Conservation (phyloP, 2,113 vertebrate genomes). For the Xiphophorus maculatus region DNA sequence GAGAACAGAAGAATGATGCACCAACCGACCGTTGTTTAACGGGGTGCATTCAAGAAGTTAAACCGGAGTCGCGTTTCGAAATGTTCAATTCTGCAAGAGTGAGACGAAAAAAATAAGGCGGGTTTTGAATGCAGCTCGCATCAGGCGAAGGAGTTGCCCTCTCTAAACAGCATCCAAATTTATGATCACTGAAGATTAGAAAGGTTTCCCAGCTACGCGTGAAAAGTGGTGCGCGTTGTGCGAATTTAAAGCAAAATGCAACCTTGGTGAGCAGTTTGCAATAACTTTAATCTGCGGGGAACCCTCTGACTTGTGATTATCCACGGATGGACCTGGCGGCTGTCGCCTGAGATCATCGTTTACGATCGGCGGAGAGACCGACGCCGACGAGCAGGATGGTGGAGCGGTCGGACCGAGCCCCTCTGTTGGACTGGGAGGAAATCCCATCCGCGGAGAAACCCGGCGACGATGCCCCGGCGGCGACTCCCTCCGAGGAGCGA, state of each 20-base stretch:
- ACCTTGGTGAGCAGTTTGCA: conserved; percentile 1
- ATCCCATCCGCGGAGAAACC: conserved; percentile 79
- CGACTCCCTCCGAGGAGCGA: conserved; percentile 46
- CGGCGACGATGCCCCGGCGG: conserved; percentile 29
- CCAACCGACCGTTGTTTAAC: background rate
- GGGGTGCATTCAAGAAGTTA: conserved; percentile 51
- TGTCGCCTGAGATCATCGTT: conserved; percentile 62
- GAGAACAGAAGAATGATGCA: background rate
- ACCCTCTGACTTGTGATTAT: conserved; percentile 33
- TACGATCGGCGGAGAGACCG: conserved; percentile 53
- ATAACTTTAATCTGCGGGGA: conserved; percentile 38
- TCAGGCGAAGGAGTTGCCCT: conserved; percentile 63
- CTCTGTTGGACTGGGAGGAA: conserved; percentile 90
- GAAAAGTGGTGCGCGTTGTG: background rate
- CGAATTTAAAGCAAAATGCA: conserved; percentile 31
- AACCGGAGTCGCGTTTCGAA: conserved; percentile 14
- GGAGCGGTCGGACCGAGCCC: conserved; percentile 87
- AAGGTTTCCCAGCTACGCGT: conserved; percentile 22
- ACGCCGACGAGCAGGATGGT: conserved; percentile 70
- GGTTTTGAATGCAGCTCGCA: conserved; percentile 59
- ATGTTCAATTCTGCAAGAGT: conserved; percentile 12
- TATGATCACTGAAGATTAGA: conserved; percentile 49
- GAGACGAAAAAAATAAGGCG: background rate
- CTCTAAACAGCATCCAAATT: conserved; percentile 64
- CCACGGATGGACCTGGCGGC: conserved; percentile 59